Conservation (phyloP, 2,797 vertebrate species). For the Rhinella marina region DNA sequence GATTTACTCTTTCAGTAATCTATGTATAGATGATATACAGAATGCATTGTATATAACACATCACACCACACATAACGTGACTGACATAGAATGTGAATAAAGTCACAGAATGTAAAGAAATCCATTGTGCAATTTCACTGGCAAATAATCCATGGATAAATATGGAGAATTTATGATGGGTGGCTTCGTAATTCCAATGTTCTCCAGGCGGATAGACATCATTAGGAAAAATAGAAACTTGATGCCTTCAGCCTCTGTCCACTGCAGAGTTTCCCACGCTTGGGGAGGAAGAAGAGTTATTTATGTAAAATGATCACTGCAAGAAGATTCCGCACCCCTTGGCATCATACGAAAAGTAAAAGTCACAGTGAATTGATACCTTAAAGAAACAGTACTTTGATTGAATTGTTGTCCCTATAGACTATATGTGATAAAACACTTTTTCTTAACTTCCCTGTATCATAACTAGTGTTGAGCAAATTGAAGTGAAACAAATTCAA, state of each 20-base stretch:
- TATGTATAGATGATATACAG: too few relatives aligned
- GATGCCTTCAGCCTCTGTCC: conserved; percentile 35
- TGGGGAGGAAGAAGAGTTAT: conserved; percentile 53
- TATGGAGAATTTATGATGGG: background rate
- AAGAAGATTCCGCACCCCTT: conserved; percentile 44
- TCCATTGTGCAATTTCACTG: conserved; percentile 1
- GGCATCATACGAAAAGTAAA: conserved; percentile 4
- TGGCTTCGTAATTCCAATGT: conserved; percentile 41
- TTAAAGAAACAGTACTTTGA: background rate
- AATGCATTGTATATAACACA: too few relatives aligned
- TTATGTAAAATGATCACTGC: conserved; percentile 53
- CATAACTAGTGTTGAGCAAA: too few relatives aligned
- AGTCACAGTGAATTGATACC: background rate
- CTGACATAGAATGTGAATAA: background rate
- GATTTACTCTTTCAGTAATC: too few relatives aligned
- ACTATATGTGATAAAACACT: background rate
- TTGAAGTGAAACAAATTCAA: too few relatives aligned
- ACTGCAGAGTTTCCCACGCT: conserved; percentile 57
- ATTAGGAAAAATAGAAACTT: conserved; percentile 52
- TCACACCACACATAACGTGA: background rate
- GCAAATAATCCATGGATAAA: background rate
- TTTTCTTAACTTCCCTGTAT: too few relatives aligned
- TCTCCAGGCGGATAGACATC: conserved; percentile 48
- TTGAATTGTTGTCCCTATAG: background rate
- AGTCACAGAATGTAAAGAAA: background rate